Conservation (phyloP, 2,888 invertebrate genomes). For the Barypeithes pellucidus region DNA sequence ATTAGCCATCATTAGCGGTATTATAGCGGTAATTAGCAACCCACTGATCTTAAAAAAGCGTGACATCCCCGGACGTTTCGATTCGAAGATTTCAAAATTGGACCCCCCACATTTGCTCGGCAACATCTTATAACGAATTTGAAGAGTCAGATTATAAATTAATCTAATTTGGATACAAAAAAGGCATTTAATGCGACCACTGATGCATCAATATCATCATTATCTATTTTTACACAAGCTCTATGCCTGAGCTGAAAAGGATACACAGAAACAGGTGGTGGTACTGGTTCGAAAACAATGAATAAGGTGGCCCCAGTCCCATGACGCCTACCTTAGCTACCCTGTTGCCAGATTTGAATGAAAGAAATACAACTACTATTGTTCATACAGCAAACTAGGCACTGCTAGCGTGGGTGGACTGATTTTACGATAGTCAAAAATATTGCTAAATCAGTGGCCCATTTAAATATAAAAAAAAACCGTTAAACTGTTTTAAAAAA, state of each 20-base stretch:
- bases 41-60: no score
- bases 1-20: no score
- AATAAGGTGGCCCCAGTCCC: slow-evolving; percentile 24
- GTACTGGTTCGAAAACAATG: slow-evolving; percentile 23
- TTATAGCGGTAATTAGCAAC: no score
- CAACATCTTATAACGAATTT: neutral
- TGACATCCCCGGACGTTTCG: no score
- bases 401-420: no score
- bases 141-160: neutral
- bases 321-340: neutral
- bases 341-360: slow-evolving; percentile 8
- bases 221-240: slow-evolving; percentile 32
- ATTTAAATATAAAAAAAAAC: no score
- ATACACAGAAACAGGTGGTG: slow-evolving; percentile 38
- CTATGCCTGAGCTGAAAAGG: slow-evolving; percentile 17
- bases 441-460: no score
- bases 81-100: no score
- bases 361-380: neutral
- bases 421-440: no score
- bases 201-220: slow-evolving; percentile 31
- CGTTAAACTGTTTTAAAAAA: no score
- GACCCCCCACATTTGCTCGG: no score
- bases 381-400: no score
- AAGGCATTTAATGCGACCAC: neutral
- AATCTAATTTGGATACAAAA: slow-evolving; percentile 3